Conservation (phyloP, 64 coral and sea anemone genomes). For the Acropora yongei region DNA sequence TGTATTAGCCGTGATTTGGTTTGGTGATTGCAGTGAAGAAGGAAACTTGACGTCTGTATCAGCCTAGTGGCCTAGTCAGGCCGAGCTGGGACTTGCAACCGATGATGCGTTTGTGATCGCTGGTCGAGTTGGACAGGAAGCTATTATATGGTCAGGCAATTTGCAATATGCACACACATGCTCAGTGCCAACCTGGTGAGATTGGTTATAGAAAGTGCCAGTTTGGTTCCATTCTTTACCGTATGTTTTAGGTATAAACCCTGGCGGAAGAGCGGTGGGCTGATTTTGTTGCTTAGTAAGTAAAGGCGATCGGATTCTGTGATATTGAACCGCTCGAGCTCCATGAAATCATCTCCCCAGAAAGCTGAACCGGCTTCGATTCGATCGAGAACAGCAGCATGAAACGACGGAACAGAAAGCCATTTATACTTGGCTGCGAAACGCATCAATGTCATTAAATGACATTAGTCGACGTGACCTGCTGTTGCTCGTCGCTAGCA, state of each 20-base stretch:
- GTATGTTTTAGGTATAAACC: not conserved
- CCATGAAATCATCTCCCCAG: conserved; percentile 9
- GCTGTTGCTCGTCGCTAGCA: not conserved
- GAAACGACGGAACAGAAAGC: conserved; percentile 27
- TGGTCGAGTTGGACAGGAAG: conserved; percentile 25
- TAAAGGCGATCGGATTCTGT: conserved; percentile 23
- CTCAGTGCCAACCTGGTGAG: not conserved
- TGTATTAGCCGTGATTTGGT: not conserved
- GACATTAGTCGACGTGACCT: conserved; percentile 2
- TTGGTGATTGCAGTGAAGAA: not conserved
- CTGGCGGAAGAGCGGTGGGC: not conserved
- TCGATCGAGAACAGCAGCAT: conserved; percentile 8
- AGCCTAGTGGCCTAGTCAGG: too few species aligned
- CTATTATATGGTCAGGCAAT: conserved; percentile 20
- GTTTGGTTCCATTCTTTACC: not conserved
- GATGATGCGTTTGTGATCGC: not conserved
- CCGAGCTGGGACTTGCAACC: not conserved
- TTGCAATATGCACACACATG: conserved; percentile 32
- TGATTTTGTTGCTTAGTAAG: not conserved
- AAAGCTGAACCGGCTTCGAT: conserved; percentile 22
- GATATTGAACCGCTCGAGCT: conserved; percentile 44
- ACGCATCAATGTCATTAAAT: conserved; percentile 20
- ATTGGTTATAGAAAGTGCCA: not conserved
- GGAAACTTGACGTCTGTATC: not conserved
- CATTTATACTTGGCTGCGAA: not conserved